A percentile compares a stretch with the other conserved stretches of the same genome.
These are phyloP conservation scores for Rhinolophus ferrumequinum DNA, from an alignment of 2,113 vertebrate species.

Conservation along the genomic window DNA sequence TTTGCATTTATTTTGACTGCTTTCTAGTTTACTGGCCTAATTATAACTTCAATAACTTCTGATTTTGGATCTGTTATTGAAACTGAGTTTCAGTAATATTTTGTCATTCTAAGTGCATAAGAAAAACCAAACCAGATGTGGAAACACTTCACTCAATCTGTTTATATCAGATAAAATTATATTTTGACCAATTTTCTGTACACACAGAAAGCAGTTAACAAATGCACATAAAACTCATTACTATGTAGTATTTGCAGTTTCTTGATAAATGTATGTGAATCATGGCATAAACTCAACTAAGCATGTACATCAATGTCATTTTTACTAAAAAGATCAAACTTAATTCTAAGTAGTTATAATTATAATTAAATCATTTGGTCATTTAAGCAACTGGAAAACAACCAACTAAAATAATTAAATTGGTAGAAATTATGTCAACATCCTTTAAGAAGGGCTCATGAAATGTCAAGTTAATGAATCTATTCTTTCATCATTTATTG, in stretches of 20 bases:
- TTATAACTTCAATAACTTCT: slow-evolving; percentile 24
- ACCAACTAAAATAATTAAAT: not conserved
- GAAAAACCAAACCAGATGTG: not conserved
- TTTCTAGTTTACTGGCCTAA: not conserved
- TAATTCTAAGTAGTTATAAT: slow-evolving; percentile 9
- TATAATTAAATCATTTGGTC: not conserved
- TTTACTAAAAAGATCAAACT: slow-evolving; percentile 5
- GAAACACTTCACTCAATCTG: not conserved
- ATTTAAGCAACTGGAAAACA: slow-evolving; percentile 4
- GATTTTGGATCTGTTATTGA: slow-evolving; percentile 41
- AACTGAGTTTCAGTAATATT: slow-evolving; percentile 33
- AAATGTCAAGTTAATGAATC: not conserved
- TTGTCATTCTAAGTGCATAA: slow-evolving; percentile 4
- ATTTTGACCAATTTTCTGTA: slow-evolving; percentile 36
- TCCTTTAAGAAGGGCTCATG: not conserved
- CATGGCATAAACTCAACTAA: not conserved
- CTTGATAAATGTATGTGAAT: not conserved
- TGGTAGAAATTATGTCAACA: not conserved
- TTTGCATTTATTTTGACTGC: slow-evolving; percentile 24
- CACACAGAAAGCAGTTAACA: not conserved
- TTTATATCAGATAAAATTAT: not conserved
- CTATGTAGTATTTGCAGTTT: not conserved
- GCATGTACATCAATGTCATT: not conserved
- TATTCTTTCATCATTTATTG: not conserved
- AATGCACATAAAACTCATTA: not conserved